Evolutionary conservation across 1,140 invertebrate species (phyloP).

Genomic region (Ditylenchus dipsaci): DNA sequence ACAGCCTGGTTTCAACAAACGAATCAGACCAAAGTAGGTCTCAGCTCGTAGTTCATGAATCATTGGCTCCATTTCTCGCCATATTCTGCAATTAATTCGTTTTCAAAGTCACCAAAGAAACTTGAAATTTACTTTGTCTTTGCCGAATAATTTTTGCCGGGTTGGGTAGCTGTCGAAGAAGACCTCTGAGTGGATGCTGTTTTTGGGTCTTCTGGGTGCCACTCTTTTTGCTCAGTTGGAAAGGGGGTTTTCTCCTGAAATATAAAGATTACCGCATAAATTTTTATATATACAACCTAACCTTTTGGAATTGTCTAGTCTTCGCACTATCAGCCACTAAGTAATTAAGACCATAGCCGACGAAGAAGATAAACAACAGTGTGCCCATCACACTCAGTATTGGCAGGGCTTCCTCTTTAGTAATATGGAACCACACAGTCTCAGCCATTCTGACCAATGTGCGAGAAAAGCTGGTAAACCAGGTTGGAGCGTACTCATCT

Average conservation of each 20-base stretch:
- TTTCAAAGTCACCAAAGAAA: background rate
- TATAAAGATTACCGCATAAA: background rate
- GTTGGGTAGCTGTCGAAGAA: background rate
- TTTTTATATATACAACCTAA: background rate
- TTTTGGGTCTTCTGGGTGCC: conserved; percentile 57
- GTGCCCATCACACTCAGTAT: conserved; percentile 53
- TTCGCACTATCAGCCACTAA: conserved; percentile 5
- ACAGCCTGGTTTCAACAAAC: conserved; percentile 87
- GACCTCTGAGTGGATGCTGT: conserved; percentile 10
- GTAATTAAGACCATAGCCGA: conserved; percentile 46
- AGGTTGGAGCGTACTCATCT: conserved; percentile 46
- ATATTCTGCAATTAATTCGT: conserved; percentile 12
- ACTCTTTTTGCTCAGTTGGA: conserved; percentile 29
- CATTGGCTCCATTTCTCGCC: conserved; percentile 45
- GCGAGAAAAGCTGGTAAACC: conserved; percentile 40
- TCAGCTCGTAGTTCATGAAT: conserved; percentile 86
- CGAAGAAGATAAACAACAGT: conserved; percentile 48
- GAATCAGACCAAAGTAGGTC: conserved; percentile 87
- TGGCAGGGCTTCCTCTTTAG: conserved; percentile 49
- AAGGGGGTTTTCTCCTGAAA: conserved; percentile 11
- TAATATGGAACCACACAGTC: conserved; percentile 47
- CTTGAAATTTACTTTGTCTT: background rate
- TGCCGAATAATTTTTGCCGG: conserved; percentile 9
- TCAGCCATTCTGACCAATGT: conserved; percentile 36
- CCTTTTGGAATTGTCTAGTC: background rate